These are phyloP conservation scores for Adelphocoris suturalis DNA, from an alignment of 2,888 invertebrate genomes.

Conservation along the genomic window DNA sequence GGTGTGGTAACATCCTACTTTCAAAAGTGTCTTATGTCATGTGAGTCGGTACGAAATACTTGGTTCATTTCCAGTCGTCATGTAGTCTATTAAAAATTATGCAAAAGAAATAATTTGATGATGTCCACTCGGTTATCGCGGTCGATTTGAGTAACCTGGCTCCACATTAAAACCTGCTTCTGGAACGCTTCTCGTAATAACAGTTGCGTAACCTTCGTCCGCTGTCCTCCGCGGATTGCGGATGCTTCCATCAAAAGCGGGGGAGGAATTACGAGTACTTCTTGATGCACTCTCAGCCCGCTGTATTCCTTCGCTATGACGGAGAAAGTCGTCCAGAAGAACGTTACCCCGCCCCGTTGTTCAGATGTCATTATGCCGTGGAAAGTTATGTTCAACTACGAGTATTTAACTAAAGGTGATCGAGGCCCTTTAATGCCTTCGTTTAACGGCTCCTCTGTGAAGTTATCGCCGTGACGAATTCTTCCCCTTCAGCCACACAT, in stretches of 20 bases:
- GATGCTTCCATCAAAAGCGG: background rate
- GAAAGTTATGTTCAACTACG: slow-evolving; percentile 9
- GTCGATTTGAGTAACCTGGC: background rate
- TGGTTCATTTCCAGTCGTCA: no score
- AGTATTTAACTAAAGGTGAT: slow-evolving; percentile 17
- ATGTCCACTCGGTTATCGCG: background rate
- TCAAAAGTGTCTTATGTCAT: no score
- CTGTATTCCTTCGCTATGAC: slow-evolving; percentile 14
- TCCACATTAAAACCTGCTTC: slow-evolving; percentile 2
- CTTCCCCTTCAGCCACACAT: background rate
- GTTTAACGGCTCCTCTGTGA: background rate
- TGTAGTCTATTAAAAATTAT: no score
- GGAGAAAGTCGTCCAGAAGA: background rate
- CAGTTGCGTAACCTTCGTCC: background rate
- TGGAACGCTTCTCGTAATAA: background rate
- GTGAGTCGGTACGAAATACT: no score
- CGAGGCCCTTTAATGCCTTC: background rate
- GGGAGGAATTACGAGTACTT: slow-evolving; percentile 13
- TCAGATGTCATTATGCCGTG: background rate
- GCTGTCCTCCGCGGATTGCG: background rate
- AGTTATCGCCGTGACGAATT: slow-evolving; percentile 8
- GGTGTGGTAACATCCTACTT: no score
- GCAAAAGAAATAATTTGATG: background rate
- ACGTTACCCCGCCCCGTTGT: background rate
- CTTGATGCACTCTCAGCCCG: background rate